Evolutionary conservation across 2,888 invertebrate species (phyloP).

Genomic region (Drosophila ezoana): DNA sequence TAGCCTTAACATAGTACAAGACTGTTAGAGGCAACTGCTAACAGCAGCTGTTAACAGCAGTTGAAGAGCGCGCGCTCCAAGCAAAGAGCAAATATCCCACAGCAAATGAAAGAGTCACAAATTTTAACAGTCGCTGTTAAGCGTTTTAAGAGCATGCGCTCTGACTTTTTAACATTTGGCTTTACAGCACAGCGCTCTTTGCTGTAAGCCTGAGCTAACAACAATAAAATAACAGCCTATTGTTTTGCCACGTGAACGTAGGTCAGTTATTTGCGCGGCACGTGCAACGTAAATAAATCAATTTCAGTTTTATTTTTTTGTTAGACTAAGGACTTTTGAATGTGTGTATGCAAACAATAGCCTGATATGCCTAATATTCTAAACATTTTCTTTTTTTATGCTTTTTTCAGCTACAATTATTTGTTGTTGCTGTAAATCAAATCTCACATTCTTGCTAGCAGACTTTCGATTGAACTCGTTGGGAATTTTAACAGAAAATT

Average conservation of each 20-base stretch:
- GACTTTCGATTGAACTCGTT: too few relatives aligned
- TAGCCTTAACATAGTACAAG: slow-evolving; percentile 2
- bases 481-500: too few relatives aligned
- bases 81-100: slow-evolving; percentile 53
- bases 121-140: slow-evolving; percentile 30
- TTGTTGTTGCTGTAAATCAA: too few relatives aligned
- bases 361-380: too few relatives aligned
- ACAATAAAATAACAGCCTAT: slow-evolving; percentile 10
- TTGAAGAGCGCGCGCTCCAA: slow-evolving; percentile 4
- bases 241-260: slow-evolving; percentile 35
- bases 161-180: background rate
- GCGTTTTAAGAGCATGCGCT: slow-evolving; percentile 38
- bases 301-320: background rate
- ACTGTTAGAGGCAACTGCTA: background rate
- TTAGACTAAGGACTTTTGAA: too few relatives aligned
- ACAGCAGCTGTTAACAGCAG: slow-evolving; percentile 8
- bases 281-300: slow-evolving; percentile 45
- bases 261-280: slow-evolving; percentile 64
- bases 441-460: too few relatives aligned
- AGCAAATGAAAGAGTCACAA: slow-evolving; percentile 4
- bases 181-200: slow-evolving; percentile 37
- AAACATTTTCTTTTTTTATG: too few relatives aligned
- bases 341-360: too few relatives aligned
- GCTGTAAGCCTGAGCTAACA: slow-evolving; percentile 10
- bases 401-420: too few relatives aligned